Base-by-base conservation (phyloP, 2,113 vertebrate species). In the Camelus bactrianus region DNA sequence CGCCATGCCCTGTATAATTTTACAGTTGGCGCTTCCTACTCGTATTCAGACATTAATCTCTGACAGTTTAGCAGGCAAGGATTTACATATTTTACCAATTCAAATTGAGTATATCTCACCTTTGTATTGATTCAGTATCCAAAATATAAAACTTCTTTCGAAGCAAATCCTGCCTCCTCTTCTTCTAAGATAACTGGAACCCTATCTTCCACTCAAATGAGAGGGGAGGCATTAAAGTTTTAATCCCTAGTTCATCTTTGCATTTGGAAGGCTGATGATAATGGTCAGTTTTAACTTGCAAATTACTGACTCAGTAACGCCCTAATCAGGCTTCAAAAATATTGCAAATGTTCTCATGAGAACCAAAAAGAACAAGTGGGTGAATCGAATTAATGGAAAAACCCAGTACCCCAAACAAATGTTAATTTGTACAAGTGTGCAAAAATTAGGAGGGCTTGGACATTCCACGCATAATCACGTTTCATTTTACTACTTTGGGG, bases 31-130 rank as follows among this genome's bases (percentile, higher is more conserved):
- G 2, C 56, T 77, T 58, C 58, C 94, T 73, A 32, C 67, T 91
- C 86, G 72, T 84, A 94, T 96, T 97, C n/a, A 97, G 97, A 96
- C 84, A 52, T 94, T 98, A 97, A 94, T 56, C 85, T 98, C 95
- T 97, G 89, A 69, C 95, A 89, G 82, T 92, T 96, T 93, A 94
- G 95, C 54, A 46, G 62, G 79, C 85, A 6, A 46, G 24, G 86
- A 97, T 98, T 98, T 97, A 96, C 97, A 98, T 98, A 97, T 97
- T 97, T 97, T 97, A 97, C 94, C 97, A 97, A 93, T 97, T 96
- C 95, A 97, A 96, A 97, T 96, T 14, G 48, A 42, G 54, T 70
- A 26, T 83, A 93, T 89, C 91, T 96, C 93, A 97, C 97, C 96
- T 97, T 93, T 91, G 91, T 95, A 95, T 95, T 91, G 93, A 95